phyloP scores from a whole-genome alignment of 2,888 invertebrate species.

The Calliphora vomitoria region DNA sequence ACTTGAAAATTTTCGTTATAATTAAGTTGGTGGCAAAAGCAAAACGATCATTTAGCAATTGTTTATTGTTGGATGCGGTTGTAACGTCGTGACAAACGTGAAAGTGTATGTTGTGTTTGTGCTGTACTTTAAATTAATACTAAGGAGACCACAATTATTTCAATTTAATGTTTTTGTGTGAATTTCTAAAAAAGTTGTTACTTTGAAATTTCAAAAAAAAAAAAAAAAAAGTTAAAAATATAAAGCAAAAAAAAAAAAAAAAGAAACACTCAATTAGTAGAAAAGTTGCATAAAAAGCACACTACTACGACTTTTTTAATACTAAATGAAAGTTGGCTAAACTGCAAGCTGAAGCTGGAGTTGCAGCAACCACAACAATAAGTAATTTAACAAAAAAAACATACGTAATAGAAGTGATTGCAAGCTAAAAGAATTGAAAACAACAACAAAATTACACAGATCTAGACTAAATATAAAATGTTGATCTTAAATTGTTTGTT shows the following conservation, averaged over 20 bases:
- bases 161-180: conserved; percentile 18
- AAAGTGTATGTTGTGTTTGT: conserved; percentile 41
- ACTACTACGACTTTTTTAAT: conserved; percentile 30
- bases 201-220: too few relatives aligned
- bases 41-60: conserved; percentile 59
- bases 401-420: conserved; percentile 34
- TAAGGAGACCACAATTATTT: not conserved
- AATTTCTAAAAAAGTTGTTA: not conserved
- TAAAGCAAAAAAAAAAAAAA: conserved; percentile 1
- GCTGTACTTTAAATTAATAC: not conserved
- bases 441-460: conserved; percentile 8
- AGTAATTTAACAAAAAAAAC: conserved; percentile 34
- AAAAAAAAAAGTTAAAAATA: not conserved
- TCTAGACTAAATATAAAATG: conserved; percentile 13
- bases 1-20: conserved; percentile 52
- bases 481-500: not conserved
- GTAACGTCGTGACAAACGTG: conserved; percentile 42
- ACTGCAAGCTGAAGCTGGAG: conserved; percentile 37
- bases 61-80: conserved; percentile 58
- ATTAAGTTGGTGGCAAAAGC: conserved; percentile 52
- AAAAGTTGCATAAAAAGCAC: conserved; percentile 35
- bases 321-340: conserved; percentile 62
- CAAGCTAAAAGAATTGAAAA: conserved; percentile 4
- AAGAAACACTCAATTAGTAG: not conserved
- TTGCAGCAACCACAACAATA: conserved; percentile 31